phyloP scores from a whole-genome alignment of 2,113 vertebrate species.

The Melierax canorus region DNA sequence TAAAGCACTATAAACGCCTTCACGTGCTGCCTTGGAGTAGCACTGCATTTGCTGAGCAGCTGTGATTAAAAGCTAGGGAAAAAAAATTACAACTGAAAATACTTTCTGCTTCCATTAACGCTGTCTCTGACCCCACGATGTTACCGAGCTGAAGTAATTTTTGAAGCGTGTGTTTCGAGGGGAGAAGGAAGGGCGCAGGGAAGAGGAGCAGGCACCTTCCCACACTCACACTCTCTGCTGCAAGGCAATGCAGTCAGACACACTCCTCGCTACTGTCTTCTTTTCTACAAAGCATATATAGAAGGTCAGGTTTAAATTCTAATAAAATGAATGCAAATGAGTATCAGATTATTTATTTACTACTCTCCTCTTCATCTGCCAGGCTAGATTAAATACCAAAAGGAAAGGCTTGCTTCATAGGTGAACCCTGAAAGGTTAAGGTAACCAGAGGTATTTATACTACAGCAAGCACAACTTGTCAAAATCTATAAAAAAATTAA shows the following conservation, averaged over 20 bases:
- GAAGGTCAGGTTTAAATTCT: not conserved
- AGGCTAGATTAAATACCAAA: not conserved
- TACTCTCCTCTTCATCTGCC: not conserved
- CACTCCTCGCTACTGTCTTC: not conserved
- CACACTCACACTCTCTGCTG: not conserved
- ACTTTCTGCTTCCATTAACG: not conserved
- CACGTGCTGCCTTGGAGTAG: not conserved
- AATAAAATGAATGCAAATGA: not conserved
- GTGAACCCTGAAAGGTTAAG: not conserved
- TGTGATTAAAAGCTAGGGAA: not conserved
- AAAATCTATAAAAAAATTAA: not conserved
- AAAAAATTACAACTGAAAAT: not conserved
- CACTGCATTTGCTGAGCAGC: not conserved
- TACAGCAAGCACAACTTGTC: not conserved
- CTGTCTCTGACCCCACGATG: not conserved
- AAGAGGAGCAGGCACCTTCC: not conserved
- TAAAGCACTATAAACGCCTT: not conserved
- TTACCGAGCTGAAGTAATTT: not conserved
- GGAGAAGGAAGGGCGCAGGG: not conserved
- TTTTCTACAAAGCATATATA: not conserved
- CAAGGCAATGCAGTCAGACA: not conserved
- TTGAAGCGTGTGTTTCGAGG: not conserved
- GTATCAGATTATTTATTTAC: conserved; percentile 33
- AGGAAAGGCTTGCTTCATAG: not conserved
- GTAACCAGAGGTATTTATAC: not conserved